Evolutionary conservation across 2,113 vertebrate species (phyloP).

Genomic region (Syrrhaptes paradoxus): DNA sequence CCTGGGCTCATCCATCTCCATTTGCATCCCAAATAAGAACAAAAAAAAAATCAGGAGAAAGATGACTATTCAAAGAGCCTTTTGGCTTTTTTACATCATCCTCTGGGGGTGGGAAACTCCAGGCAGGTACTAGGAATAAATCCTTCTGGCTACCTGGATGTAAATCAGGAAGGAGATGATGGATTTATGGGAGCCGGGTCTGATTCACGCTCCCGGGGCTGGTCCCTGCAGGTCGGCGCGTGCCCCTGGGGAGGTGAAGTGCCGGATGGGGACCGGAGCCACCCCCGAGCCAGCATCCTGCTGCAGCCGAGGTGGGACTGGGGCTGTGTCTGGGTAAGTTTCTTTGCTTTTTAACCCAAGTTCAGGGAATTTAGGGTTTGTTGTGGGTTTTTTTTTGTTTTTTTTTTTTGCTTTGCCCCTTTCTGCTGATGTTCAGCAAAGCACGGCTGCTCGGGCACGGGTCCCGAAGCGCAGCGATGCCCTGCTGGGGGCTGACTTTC

Average conservation of each 20-base stretch:
- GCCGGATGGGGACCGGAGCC: neutral
- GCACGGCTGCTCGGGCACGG: fast-evolving
- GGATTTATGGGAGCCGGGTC: neutral
- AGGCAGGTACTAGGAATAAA: constrained; percentile 3
- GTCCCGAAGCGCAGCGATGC: fast-evolving
- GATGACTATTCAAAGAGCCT: neutral
- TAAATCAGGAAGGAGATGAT: constrained; percentile 6
- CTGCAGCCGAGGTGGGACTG: neutral
- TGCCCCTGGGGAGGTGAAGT: neutral
- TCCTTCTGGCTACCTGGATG: neutral
- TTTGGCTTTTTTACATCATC: neutral
- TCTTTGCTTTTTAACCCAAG: neutral
- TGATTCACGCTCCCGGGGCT: neutral
- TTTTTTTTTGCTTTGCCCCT: neutral
- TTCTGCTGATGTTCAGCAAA: neutral
- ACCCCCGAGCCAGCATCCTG: fast-evolving
- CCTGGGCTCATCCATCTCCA: constrained; percentile 16
- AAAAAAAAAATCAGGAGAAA: neutral
- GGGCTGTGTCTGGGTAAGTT: neutral
- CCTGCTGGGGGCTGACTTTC: neutral
- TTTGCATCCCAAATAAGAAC: neutral
- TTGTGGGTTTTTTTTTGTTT: no score
- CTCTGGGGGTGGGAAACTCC: neutral
- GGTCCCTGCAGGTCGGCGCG: neutral
- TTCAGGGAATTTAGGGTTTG: neutral